Evolutionary conservation across 64 coral and sea anemone species (phyloP).

Genomic region (Catalaphyllia jardinei): DNA sequence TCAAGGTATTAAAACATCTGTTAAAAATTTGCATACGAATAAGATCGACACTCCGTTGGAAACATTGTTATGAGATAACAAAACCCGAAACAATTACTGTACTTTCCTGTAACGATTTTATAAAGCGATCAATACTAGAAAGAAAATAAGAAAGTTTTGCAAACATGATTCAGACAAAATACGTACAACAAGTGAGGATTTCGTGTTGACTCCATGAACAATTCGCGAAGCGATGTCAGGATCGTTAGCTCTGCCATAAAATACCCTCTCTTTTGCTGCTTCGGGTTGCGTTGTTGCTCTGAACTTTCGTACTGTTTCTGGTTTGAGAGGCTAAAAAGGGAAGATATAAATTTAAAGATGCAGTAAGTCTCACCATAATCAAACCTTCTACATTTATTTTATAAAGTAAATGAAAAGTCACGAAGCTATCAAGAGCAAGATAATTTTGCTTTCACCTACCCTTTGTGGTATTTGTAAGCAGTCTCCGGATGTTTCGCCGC

Average conservation of each 20-base stretch:
- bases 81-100: neutral
- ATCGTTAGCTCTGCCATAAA: constrained; percentile 95
- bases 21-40: constrained; percentile 22
- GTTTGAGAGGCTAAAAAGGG: constrained; percentile 43
- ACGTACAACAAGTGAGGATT: constrained; percentile 88
- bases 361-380: neutral
- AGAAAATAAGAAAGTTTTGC: neutral
- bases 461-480: constrained; percentile 82
- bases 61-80: neutral
- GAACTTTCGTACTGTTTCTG: constrained; percentile 81
- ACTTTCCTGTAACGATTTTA: neutral
- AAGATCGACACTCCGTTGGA: neutral
- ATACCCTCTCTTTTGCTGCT: constrained; percentile 79
- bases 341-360: neutral
- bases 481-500: constrained; percentile 65
- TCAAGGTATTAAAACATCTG: neutral
- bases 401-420: no score
- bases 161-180: neutral
- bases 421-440: neutral
- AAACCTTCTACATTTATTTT: no score
- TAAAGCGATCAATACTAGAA: neutral
- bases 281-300: constrained; percentile 71
- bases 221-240: constrained; percentile 76
- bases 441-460: constrained; percentile 41
- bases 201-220: constrained; percentile 90